These are phyloP conservation scores for Uloborus diversus DNA, from an alignment of 1,140 invertebrate genomes.

Conservation along the genomic window DNA sequence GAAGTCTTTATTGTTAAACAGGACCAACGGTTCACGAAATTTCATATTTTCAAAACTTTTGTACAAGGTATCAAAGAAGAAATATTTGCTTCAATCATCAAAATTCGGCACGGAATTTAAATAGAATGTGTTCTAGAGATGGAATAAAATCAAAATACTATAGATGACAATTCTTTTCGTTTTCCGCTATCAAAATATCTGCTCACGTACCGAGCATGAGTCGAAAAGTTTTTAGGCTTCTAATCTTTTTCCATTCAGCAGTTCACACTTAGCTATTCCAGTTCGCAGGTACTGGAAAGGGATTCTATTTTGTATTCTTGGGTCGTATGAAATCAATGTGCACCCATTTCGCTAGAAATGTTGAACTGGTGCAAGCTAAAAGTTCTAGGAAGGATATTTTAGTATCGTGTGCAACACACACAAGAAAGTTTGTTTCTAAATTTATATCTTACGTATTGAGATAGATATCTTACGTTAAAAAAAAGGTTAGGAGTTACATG, in stretches of 20 bases:
- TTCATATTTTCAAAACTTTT: too few relatives aligned
- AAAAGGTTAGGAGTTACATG: too few relatives aligned
- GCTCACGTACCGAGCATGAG: not conserved
- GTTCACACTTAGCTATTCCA: slow-evolving; percentile 3
- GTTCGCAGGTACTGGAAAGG: not conserved
- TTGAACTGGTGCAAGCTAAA: not conserved
- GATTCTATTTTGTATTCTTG: not conserved
- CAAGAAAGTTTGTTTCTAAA: too few relatives aligned
- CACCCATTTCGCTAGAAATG: not conserved
- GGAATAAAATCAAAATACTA: not conserved
- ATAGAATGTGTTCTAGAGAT: not conserved
- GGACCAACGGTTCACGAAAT: too few relatives aligned
- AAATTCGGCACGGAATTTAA: too few relatives aligned
- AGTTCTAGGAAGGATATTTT: too few relatives aligned
- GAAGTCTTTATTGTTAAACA: too few relatives aligned
- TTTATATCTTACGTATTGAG: too few relatives aligned
- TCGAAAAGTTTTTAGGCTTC: not conserved
- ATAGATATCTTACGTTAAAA: too few relatives aligned
- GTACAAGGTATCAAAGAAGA: too few relatives aligned
- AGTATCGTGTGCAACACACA: too few relatives aligned
- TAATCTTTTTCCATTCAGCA: slow-evolving; percentile 10
- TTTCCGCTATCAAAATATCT: not conserved
- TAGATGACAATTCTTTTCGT: not conserved
- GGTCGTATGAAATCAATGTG: slow-evolving; percentile 10
- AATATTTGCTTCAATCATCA: too few relatives aligned